Conservation (phyloP, 2,888 invertebrate species). For the Alloplasta piceator region DNA sequence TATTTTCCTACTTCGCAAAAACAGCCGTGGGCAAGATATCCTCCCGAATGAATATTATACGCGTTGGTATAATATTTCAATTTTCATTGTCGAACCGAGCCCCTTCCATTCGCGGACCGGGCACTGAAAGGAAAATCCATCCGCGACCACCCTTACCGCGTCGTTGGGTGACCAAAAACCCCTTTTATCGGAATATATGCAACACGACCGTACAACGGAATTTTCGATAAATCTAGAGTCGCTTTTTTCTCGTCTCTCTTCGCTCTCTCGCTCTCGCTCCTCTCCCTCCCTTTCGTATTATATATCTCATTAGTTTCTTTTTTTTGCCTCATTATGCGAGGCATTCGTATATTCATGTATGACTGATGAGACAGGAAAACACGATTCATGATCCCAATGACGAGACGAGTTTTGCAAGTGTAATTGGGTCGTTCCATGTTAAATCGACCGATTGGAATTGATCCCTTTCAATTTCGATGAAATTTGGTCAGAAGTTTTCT, state of each 20-base stretch:
- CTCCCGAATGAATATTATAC: slow-evolving; percentile 58
- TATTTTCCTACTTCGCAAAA: slow-evolving; percentile 65
- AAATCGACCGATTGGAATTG: too few relatives aligned
- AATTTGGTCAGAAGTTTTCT: too few relatives aligned
- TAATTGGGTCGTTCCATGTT: too few relatives aligned
- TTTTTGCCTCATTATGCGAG: slow-evolving; percentile 32
- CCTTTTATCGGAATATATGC: neutral
- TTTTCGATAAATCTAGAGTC: slow-evolving; percentile 57
- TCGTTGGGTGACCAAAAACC: slow-evolving; percentile 51
- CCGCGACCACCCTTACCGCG: slow-evolving; percentile 3
- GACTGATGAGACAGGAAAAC: too few relatives aligned
- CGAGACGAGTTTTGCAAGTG: too few relatives aligned
- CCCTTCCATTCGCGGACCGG: neutral
- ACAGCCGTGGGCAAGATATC: slow-evolving; percentile 45
- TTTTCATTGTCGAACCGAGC: slow-evolving; percentile 65
- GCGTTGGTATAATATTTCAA: slow-evolving; percentile 64
- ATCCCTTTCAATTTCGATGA: too few relatives aligned
- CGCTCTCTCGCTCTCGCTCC: too few relatives aligned
- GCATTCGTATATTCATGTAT: slow-evolving; percentile 19
- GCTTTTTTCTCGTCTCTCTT: slow-evolving; percentile 20
- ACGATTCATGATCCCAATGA: too few relatives aligned
- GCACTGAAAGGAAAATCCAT: slow-evolving; percentile 50
- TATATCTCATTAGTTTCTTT: neutral
- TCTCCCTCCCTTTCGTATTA: neutral
- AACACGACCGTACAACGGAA: slow-evolving; percentile 33